A percentile compares a stretch with the other conserved stretches of the same genome.
Evolutionary conservation across 2,797 vertebrate genomes (phyloP).

Genomic region (Eremophila alpestris): DNA sequence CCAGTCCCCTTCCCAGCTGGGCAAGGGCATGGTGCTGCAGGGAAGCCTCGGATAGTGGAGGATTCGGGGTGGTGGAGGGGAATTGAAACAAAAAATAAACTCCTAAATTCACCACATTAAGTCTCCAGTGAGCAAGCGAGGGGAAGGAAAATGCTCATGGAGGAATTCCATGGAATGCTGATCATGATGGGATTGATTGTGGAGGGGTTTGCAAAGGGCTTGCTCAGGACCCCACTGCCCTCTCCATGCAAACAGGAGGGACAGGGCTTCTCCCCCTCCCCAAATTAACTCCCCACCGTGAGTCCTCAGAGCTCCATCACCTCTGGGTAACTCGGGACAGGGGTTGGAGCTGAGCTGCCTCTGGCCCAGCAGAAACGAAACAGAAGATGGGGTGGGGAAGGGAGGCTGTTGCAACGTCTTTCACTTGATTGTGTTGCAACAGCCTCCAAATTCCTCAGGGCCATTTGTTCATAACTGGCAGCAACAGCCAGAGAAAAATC

Average conservation of each 20-base stretch:
- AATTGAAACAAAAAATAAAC: neutral
- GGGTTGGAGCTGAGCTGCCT: neutral
- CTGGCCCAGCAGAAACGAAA: neutral
- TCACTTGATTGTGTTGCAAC: neutral
- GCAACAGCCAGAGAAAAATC: neutral
- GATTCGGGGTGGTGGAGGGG: neutral
- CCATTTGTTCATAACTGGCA: neutral
- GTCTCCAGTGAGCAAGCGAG: neutral
- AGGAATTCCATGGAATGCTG: neutral
- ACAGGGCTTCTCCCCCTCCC: neutral
- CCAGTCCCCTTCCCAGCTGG: neutral
- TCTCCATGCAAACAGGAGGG: rapidly evolving
- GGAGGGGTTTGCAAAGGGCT: neutral
- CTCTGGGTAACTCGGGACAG: neutral
- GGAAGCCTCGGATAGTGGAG: neutral
- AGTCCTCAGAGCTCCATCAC: neutral
- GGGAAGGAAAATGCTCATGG: neutral
- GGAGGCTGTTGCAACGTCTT: neutral
- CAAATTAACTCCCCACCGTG: neutral
- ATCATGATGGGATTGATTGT: rapidly evolving
- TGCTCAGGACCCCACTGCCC: neutral
- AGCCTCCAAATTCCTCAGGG: neutral
- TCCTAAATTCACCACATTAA: neutral
- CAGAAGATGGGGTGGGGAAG: neutral
- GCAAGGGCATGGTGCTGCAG: neutral